phyloP scores from a whole-genome alignment of 2,113 vertebrate genomes.

The Empidonax alnorum region DNA sequence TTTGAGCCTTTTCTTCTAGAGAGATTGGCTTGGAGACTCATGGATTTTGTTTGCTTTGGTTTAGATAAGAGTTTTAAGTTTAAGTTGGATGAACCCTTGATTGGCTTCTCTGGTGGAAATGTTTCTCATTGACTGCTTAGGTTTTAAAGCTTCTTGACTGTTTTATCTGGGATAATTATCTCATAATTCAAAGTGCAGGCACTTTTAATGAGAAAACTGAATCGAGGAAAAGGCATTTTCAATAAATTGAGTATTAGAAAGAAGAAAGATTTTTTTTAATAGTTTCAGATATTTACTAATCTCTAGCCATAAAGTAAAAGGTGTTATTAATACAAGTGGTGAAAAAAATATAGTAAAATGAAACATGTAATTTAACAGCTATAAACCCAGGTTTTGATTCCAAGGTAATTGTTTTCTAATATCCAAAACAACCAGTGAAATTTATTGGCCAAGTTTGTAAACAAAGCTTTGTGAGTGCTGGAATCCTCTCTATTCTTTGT shows the following conservation, averaged over 20 bases:
- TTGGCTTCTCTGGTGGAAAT: not conserved
- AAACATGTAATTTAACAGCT: not conserved
- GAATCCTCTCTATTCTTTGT: not conserved
- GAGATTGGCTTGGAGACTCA: constrained; percentile 55
- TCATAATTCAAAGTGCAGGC: not conserved
- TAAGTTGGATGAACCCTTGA: not conserved
- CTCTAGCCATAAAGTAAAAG: not conserved
- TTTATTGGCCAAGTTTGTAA: not conserved
- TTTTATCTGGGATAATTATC: not conserved
- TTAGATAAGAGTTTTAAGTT: constrained; percentile 36
- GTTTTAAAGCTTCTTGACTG: not conserved
- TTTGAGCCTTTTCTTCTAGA: constrained; percentile 58
- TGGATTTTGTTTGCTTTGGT: constrained; percentile 69
- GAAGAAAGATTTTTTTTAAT: not conserved
- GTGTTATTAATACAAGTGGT: not conserved
- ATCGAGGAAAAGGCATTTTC: not conserved
- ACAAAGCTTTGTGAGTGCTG: not conserved
- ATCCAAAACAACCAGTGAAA: not conserved
- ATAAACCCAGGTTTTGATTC: not conserved
- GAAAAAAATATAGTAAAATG: not conserved
- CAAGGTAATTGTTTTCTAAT: not conserved
- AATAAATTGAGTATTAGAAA: not conserved
- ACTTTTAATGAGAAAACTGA: not conserved
- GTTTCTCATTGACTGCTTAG: not conserved
- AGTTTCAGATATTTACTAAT: not conserved